Conservation (phyloP, 2,113 vertebrate genomes). For the Platanista minor region DNA sequence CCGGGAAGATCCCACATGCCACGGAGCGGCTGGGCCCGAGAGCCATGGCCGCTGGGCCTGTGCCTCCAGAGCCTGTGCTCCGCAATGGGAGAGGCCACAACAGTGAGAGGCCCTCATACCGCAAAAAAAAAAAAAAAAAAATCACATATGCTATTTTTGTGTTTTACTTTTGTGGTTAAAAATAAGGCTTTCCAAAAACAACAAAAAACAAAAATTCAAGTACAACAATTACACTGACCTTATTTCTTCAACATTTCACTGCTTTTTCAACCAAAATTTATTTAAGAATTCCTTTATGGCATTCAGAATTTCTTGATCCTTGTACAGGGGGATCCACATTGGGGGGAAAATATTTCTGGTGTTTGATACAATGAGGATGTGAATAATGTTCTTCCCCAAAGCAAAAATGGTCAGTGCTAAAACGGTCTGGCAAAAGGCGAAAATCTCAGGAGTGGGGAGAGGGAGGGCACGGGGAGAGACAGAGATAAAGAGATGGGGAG, state of each 20-base stretch:
- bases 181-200: slow-evolving; percentile 20
- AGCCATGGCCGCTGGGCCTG: no score
- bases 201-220: neutral
- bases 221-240: slow-evolving; percentile 50
- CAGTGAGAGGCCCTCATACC: no score
- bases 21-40: no score
- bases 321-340: slow-evolving; percentile 23
- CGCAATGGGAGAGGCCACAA: no score
- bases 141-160: neutral
- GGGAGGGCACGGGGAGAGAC: neutral
- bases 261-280: slow-evolving; percentile 62
- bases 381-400: slow-evolving; percentile 53
- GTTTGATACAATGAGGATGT: slow-evolving; percentile 37
- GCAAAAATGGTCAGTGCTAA: neutral
- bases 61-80: no score
- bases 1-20: no score
- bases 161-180: slow-evolving; percentile 57
- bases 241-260: slow-evolving; percentile 60
- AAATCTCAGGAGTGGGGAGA: neutral
- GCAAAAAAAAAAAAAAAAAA: slow-evolving; percentile 37
- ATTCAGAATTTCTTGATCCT: slow-evolving; percentile 46
- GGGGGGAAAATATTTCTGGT: neutral
- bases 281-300: slow-evolving; percentile 53
- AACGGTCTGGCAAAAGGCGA: neutral
- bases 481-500: neutral